Evolutionary conservation across 2,113 vertebrate species (phyloP).

Genomic region (Aptenodytes forsteri): DNA sequence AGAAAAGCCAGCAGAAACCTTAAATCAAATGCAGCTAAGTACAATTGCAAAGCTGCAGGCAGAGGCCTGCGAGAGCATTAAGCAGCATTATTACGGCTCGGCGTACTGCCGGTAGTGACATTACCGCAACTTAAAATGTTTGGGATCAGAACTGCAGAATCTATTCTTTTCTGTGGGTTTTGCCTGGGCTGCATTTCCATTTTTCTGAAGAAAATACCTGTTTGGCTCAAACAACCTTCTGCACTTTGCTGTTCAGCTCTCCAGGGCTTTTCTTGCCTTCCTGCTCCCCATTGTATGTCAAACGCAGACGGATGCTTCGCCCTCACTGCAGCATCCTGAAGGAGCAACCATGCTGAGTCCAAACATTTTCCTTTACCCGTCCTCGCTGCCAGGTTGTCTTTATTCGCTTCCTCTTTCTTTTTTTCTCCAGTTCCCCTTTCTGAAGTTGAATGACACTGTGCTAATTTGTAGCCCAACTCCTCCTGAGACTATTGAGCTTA

Average conservation of each 20-base stretch:
- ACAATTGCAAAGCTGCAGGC: constrained; percentile 20
- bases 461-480: neutral
- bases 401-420: neutral
- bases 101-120: neutral
- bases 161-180: neutral
- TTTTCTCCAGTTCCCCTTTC: neutral
- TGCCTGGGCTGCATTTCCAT: neutral
- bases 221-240: neutral
- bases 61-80: constrained; percentile 16
- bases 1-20: neutral
- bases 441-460: neutral
- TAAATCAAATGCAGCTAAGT: neutral
- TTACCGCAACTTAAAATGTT: neutral
- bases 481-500: constrained; percentile 33
- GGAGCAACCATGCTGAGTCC: neutral
- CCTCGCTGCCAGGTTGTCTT: neutral
- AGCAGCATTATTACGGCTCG: neutral
- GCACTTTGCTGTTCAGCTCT: neutral
- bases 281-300: neutral
- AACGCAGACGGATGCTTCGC: neutral
- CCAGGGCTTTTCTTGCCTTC: neutral
- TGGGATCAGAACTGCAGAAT: neutral
- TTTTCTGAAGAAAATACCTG: constrained; percentile 6
- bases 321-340: neutral
- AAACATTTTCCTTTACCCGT: neutral